Evolutionary conservation across 2,797 vertebrate genomes (phyloP).

Genomic region (Rachycentron canadum): DNA sequence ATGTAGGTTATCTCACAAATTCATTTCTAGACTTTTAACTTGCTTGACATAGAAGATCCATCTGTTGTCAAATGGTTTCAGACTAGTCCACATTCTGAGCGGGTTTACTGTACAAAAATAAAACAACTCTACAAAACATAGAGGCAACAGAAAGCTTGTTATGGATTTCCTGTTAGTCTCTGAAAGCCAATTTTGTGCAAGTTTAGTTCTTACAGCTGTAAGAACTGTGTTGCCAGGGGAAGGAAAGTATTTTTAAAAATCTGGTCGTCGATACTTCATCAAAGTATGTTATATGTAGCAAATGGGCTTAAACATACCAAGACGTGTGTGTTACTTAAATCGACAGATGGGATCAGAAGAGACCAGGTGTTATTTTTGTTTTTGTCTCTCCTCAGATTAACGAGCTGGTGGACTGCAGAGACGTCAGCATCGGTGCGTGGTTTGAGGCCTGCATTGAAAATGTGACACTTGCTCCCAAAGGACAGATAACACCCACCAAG

Average conservation of each 20-base stretch:
- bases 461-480: constrained; percentile 90
- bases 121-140: background rate
- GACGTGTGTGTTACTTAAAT: background rate
- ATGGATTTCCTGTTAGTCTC: background rate
- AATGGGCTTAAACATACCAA: background rate
- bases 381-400: constrained; percentile 89
- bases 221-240: background rate
- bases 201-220: constrained; percentile 5
- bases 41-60: background rate
- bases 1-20: background rate
- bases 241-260: constrained; percentile 3
- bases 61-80: background rate
- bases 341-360: background rate
- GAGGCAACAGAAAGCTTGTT: background rate
- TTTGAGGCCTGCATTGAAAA: constrained; percentile 96
- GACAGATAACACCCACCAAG: constrained; percentile 87
- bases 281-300: background rate
- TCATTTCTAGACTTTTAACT: background rate
- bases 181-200: constrained; percentile 5
- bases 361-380: constrained; percentile 43
- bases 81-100: background rate
- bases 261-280: background rate
- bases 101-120: background rate
- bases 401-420: constrained; percentile 98
- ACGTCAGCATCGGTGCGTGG: constrained; percentile 96